phyloP scores from a whole-genome alignment of 2,797 vertebrate species.

The Lacerta agilis region DNA sequence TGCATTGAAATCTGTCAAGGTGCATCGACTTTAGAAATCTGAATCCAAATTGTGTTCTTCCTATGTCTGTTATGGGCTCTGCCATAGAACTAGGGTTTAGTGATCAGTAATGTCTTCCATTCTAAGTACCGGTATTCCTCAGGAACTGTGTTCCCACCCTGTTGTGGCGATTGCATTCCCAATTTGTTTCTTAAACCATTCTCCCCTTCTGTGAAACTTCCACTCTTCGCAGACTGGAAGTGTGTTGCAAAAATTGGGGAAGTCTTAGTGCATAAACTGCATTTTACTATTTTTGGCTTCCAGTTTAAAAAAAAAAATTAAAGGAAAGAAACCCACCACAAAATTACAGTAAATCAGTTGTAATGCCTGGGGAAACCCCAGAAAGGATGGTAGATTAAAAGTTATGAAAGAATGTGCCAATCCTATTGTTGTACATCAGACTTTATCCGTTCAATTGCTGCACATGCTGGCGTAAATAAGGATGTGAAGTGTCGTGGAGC shows the following conservation, averaged over 20 bases:
- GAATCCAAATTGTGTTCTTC: background rate
- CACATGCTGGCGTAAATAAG: background rate
- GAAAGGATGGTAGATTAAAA: constrained; percentile 7
- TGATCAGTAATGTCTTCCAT: background rate
- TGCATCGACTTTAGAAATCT: background rate
- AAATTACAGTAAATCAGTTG: constrained; percentile 24
- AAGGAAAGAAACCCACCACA: background rate
- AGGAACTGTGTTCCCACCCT: background rate
- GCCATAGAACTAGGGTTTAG: background rate
- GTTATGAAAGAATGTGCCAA: background rate
- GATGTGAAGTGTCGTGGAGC: background rate
- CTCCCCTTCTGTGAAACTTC: background rate
- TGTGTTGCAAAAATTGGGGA: background rate
- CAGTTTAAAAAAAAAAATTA: too few species aligned
- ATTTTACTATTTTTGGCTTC: background rate
- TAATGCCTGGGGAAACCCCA: background rate
- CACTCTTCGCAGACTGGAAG: background rate
- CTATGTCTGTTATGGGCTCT: background rate
- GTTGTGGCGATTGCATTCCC: background rate
- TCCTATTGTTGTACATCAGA: background rate
- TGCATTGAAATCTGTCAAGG: background rate
- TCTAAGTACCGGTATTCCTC: background rate
- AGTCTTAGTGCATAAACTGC: background rate
- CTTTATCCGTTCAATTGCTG: background rate
- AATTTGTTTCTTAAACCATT: background rate